A percentile compares a stretch with the other conserved stretches of the same genome.
Conservation (phyloP, 2,797 vertebrate genomes). For the Emydoidea blandingii region DNA sequence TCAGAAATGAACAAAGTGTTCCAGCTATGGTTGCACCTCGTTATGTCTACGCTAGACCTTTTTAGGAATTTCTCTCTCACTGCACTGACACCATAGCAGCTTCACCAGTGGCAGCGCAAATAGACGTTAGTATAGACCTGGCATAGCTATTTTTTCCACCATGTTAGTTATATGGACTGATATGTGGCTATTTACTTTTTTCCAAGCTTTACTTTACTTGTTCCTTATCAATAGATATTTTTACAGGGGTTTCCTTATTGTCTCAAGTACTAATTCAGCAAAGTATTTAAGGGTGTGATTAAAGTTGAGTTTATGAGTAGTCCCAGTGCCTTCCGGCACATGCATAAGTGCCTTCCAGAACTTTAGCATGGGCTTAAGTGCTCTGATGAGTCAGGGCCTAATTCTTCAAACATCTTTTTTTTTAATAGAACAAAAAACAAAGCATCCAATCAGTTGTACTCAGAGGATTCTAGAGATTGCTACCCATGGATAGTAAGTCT, state of each 20-base stretch:
- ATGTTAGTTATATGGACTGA: background rate
- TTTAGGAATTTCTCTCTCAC: conserved; percentile 32
- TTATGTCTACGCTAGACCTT: background rate
- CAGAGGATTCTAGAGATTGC: background rate
- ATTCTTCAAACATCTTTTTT: conserved; percentile 27
- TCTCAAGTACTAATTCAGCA: background rate
- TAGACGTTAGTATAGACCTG: background rate
- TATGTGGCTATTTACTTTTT: conserved; percentile 22
- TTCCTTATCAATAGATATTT: conserved; percentile 52
- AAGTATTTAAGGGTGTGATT: conserved; percentile 16
- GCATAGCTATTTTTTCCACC: conserved; percentile 14
- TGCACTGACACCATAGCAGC: fast-evolving
- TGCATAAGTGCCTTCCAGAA: background rate
- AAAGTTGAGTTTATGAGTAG: background rate
- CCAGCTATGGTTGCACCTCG: background rate
- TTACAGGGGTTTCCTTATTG: conserved; percentile 48
- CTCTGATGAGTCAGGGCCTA: conserved; percentile 60
- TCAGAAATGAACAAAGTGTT: conserved; percentile 8
- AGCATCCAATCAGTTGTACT: background rate
- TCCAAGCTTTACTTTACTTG: conserved; percentile 24
- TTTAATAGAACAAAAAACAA: background rate
- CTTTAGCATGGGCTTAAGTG: conserved; percentile 35
- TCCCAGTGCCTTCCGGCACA: background rate
- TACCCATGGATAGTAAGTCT: conserved; percentile 18
- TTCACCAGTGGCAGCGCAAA: conserved; percentile 28